Evolutionary conservation across 2,797 vertebrate species (phyloP).

Genomic region (Nasua narica): DNA sequence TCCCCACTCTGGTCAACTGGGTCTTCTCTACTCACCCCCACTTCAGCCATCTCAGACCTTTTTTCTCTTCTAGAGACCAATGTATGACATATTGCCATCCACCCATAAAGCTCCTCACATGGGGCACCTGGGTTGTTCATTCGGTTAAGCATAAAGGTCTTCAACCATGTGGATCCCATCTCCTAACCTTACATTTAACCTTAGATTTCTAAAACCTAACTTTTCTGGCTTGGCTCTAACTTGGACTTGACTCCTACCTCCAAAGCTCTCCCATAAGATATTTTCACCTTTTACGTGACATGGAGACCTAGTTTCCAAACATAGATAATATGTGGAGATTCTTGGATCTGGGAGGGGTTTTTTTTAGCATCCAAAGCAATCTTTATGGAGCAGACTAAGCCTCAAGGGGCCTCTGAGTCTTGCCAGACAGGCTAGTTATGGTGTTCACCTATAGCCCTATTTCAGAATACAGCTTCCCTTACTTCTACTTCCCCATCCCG

Average conservation of each 20-base stretch:
- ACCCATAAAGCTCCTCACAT: neutral
- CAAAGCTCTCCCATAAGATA: neutral
- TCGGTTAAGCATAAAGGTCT: neutral
- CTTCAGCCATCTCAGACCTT: neutral
- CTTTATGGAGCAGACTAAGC: conserved; percentile 1
- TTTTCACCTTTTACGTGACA: neutral
- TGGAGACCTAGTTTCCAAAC: neutral
- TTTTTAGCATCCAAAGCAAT: conserved; percentile 11
- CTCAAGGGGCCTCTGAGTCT: neutral
- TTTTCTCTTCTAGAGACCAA: neutral
- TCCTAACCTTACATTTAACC: neutral
- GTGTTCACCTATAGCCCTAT: neutral
- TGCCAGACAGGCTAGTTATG: neutral
- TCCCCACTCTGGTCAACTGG: neutral
- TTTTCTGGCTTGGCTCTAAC: neutral
- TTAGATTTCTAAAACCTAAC: neutral
- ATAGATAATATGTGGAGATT: neutral
- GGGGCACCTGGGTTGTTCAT: neutral
- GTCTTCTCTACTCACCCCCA: neutral
- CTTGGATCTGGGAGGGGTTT: neutral
- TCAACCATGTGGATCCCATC: neutral
- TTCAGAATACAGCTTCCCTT: neutral
- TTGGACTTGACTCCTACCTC: neutral
- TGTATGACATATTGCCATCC: neutral
- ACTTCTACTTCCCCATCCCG: neutral